Conservation (phyloP, 2,888 invertebrate species). For the Scaptomyza tumidula region DNA sequence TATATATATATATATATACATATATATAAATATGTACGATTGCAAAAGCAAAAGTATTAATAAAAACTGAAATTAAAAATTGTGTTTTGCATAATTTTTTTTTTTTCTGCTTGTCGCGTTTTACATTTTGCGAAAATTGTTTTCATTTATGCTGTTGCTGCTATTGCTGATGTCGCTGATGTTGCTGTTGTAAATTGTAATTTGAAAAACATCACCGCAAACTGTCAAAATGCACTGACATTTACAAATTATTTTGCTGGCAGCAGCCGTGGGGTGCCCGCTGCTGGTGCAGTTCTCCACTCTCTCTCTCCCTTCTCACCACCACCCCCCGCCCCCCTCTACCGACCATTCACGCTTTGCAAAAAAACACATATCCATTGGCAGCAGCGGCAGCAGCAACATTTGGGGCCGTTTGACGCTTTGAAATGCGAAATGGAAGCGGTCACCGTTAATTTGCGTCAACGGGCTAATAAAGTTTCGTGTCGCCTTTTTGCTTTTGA, state of each 20-base stretch:
- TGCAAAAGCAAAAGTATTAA: slow-evolving; percentile 42
- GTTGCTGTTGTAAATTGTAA: slow-evolving; percentile 78
- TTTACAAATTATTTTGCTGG: slow-evolving; percentile 83
- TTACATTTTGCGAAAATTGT: slow-evolving; percentile 54
- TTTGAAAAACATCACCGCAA: slow-evolving; percentile 84
- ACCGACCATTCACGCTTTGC: too few species aligned
- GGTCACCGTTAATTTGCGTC: slow-evolving; percentile 84
- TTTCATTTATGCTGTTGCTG: slow-evolving; percentile 49
- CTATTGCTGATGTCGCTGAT: slow-evolving; percentile 11
- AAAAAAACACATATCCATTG: slow-evolving; percentile 1
- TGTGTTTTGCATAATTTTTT: slow-evolving; percentile 30
- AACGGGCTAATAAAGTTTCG: slow-evolving; percentile 83
- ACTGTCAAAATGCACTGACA: slow-evolving; percentile 84
- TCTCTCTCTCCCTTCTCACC: not conserved
- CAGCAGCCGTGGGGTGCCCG: slow-evolving; percentile 65
- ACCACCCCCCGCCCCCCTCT: too few species aligned
- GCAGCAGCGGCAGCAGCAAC: slow-evolving; percentile 9
- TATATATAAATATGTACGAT: not conserved
- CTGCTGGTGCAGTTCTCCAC: slow-evolving; percentile 13
- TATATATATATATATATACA: too few species aligned
- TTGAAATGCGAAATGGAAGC: slow-evolving; percentile 80
- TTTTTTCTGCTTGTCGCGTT: slow-evolving; percentile 24
- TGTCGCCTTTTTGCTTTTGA: slow-evolving; percentile 68
- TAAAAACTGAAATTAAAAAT: slow-evolving; percentile 58
- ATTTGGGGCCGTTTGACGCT: slow-evolving; percentile 66